Evolutionary conservation across 2,797 vertebrate species (phyloP).

Genomic region (Glyptemys insculpta): DNA sequence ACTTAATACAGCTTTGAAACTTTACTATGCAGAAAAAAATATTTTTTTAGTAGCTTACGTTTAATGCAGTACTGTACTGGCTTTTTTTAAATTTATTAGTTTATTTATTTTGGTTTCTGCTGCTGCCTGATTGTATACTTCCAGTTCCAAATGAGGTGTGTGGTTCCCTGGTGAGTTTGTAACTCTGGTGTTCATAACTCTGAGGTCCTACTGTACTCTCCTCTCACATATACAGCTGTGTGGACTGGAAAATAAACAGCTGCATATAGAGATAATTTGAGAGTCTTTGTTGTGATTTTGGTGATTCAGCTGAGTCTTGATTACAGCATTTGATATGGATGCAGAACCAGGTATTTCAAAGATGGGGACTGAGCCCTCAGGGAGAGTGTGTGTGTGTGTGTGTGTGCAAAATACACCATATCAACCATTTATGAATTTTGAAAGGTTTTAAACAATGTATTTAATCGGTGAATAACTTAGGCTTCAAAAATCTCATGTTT

Average conservation of each 20-base stretch:
- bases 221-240: background rate
- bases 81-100: too few relatives aligned
- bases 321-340: background rate
- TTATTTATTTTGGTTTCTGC: too few relatives aligned
- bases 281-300: background rate
- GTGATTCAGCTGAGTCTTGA: rapidly evolving
- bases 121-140: too few relatives aligned
- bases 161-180: too few relatives aligned
- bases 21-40: too few relatives aligned
- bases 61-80: too few relatives aligned
- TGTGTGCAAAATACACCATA: background rate
- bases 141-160: too few relatives aligned
- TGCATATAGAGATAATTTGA: background rate
- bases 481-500: slow-evolving; percentile 1
- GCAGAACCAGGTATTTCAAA: background rate
- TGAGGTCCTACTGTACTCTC: background rate
- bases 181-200: too few relatives aligned
- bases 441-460: slow-evolving; percentile 35
- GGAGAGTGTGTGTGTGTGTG: background rate
- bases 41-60: too few relatives aligned
- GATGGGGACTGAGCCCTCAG: background rate
- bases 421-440: slow-evolving; percentile 7
- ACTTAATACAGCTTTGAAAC: too few relatives aligned
- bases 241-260: background rate
- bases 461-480: slow-evolving; percentile 33